Conservation (phyloP, 92 coral and sea anemone species). For the Phenganax stokvisi region DNA sequence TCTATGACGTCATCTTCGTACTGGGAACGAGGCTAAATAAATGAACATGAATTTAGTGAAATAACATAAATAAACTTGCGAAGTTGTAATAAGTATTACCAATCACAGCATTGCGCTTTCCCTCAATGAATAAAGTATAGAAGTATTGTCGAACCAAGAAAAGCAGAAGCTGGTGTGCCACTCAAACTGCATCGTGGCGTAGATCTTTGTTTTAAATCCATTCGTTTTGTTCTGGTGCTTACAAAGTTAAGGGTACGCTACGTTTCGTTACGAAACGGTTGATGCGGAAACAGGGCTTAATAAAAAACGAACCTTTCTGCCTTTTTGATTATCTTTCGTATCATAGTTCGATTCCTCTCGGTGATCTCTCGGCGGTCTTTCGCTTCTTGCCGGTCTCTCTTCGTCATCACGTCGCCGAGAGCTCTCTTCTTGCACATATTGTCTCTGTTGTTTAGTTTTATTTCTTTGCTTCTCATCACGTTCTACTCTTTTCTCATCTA, state of each 20-base stretch:
- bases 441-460: slow-evolving; percentile 2
- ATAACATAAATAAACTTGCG: neutral
- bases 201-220: no score
- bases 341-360: neutral
- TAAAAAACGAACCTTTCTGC: slow-evolving; percentile 11
- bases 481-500: slow-evolving; percentile 23
- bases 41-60: neutral
- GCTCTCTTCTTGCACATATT: neutral
- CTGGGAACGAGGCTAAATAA: slow-evolving; percentile 1
- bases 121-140: no score
- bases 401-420: neutral
- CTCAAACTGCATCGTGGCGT: no score
- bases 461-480: neutral
- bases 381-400: neutral
- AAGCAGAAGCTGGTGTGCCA: no score
- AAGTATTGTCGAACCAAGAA: no score
- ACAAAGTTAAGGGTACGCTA: neutral
- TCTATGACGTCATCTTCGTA: neutral
- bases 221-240: neutral
- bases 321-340: neutral
- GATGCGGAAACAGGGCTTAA: neutral
- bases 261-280: neutral
- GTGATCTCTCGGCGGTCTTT: slow-evolving; percentile 14
- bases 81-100: neutral
- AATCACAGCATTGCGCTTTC: no score